Conservation (phyloP, 2,797 vertebrate species). For the Enteromius radiatus region DNA sequence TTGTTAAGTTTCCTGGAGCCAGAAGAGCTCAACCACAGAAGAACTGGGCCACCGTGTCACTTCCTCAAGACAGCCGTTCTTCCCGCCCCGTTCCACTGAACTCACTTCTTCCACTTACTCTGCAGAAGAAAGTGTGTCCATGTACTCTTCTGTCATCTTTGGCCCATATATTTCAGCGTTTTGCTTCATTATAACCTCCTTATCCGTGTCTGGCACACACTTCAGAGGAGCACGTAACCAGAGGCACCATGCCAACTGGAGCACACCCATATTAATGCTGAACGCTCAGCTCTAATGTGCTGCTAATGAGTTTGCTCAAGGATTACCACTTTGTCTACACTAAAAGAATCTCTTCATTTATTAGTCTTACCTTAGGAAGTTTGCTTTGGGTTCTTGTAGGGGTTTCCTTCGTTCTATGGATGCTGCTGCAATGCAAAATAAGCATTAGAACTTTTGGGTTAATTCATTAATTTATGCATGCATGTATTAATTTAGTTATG, state of each 20-base stretch:
- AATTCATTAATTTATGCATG: background rate
- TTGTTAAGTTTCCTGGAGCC: constrained; percentile 48
- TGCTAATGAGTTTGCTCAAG: constrained; percentile 11
- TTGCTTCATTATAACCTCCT: constrained; percentile 47
- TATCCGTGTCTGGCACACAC: constrained; percentile 35
- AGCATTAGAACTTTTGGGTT: background rate
- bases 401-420: background rate
- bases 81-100: constrained; percentile 35
- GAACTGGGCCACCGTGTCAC: constrained; percentile 45
- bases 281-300: constrained; percentile 6
- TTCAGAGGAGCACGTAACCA: constrained; percentile 5
- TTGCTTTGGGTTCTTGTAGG: background rate
- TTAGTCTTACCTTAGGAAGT: constrained; percentile 1
- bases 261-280: constrained; percentile 11
- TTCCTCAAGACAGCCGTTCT: constrained; percentile 42
- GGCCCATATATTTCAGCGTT: constrained; percentile 42
- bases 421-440: background rate
- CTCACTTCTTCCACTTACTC: constrained; percentile 13
- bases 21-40: constrained; percentile 29
- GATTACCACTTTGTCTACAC: background rate
- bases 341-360: background rate
- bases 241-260: constrained; percentile 10
- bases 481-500: background rate
- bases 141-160: constrained; percentile 38
- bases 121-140: constrained; percentile 1